Conservation (phyloP, 2,113 vertebrate genomes). For the Pterocles orientalis region DNA sequence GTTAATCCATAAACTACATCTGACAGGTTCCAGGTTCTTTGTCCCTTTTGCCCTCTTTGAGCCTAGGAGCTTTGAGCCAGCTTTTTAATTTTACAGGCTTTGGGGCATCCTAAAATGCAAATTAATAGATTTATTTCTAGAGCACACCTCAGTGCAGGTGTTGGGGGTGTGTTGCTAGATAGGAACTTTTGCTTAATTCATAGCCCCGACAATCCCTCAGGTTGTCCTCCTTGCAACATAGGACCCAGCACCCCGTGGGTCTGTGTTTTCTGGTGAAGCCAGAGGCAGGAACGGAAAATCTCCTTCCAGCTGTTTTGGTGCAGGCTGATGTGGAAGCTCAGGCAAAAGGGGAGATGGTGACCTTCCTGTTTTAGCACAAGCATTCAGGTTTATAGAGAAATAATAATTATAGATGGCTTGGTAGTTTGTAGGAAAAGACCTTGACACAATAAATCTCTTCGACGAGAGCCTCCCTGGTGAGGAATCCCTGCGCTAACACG, state of each 20-base stretch:
- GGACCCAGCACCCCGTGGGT: background rate
- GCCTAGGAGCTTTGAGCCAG: background rate
- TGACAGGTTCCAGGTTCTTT: background rate
- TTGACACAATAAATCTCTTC: conserved; percentile 13
- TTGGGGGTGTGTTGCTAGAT: background rate
- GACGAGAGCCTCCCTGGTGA: background rate
- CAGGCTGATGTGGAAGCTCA: background rate
- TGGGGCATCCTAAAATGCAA: background rate
- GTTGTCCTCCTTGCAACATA: background rate
- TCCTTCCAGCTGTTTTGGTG: rapidly evolving
- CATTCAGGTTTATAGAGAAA: background rate
- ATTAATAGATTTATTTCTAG: background rate
- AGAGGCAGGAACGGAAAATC: background rate
- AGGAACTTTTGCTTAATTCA: background rate
- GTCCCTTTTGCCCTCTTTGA: background rate
- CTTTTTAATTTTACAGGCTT: background rate
- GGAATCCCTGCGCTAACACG: background rate
- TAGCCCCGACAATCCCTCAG: background rate
- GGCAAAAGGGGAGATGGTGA: background rate
- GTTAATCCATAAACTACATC: background rate
- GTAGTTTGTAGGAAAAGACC: background rate
- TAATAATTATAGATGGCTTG: background rate
- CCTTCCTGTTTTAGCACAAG: background rate
- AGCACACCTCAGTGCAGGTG: background rate
- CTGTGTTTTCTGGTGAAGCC: background rate